Base-by-base conservation (phyloP, 2,113 vertebrate species). In the Psilopogon haemacephalus region DNA sequence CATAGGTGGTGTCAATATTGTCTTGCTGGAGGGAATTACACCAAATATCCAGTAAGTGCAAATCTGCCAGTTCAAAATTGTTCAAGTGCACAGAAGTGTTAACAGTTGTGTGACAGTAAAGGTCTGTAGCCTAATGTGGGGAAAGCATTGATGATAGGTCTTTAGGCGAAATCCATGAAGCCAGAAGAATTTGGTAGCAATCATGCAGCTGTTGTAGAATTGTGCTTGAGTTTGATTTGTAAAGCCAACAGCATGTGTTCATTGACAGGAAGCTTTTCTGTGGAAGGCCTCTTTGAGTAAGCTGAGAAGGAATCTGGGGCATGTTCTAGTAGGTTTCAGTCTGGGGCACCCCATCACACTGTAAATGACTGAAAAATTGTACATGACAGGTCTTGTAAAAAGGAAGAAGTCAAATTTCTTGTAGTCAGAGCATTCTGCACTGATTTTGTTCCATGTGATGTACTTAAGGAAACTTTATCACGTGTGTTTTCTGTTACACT, bases 1-100 rank as follows among this genome's bases (percentile, higher is more conserved):
- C 90, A 99, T 99, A 56, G 99, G 99, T 88, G 99, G 99, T 35
- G 98, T 99, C 63, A 99, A 99, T 97, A 99, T 99, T 0, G 99
- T 99, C 60, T 98, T 99, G 28, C 98, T 99, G 93, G 99, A 99
- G 96, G 99, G 99, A 40, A 98, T 99, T 88, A 98, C 99, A 17
- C 99, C 99, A 82, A 99, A 99, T 93, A 99, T 99, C 91, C 99
- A 99, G 99, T 99, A 97, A 97, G 99, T 99, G 24, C 58, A 15
- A 72, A 76, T 23, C 21, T 89, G 48, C 56, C 26, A 73, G 5
- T 79, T 73, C n/a, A 35, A 65, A 80, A 14, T 60, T 14, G 16
- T 58, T 76, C 8, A 68, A 26, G 12, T 65, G 56, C 19, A 2
- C 27, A 44, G 35, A 67, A 33, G 28, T 69, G 33, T 6, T 59